Base-by-base conservation (phyloP, 2,113 vertebrate genomes). In the Percopsis transmontana region DNA sequence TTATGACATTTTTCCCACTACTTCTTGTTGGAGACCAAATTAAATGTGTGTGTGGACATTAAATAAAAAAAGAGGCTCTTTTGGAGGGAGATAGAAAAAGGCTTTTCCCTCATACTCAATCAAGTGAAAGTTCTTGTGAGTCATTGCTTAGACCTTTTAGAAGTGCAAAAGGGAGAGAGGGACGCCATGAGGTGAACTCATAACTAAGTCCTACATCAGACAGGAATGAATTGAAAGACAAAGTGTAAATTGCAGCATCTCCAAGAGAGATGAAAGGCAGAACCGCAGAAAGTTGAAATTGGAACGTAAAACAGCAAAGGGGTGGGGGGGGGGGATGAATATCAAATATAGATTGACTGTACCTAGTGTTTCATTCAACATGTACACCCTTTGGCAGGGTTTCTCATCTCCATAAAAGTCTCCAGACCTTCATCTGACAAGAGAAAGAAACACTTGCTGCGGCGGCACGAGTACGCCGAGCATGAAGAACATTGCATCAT, bases 391-490 rank as follows among this genome's bases (percentile, higher is more conserved):
- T 76, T 89, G 90, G 88, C 87, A 83, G 82, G 62, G 62, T 77
- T 83, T 76, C 85, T 90, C 80, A 91, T 92, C 90, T 89, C 86
- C 89, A 91, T 91, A 89, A 89, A 89, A 91, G 85, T 87, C 86
- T 73, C 40, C 5, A 58, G 68, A 76, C 86, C 85, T 90, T 89
- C 81, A 86, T 90, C 85, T 89, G 84, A 87, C 80, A 87, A 82
- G 82, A 78, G 63, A 57, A 59, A 59, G 65, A 76, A 82, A 82
- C 64, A 75, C 63, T 87, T 62, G 76, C 81, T 71, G 70, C 85
- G 67, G 76, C 78, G 87, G 70, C 70, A 70, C 72, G 81, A 81
- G 72, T 81, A 82, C 66, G 84, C 77, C 72, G 87, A 82, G 73
- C 76, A 69, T 75, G 79, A 70, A 81, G 50, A 68, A 74, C 72